phyloP scores from a whole-genome alignment of 2,797 vertebrate genomes.

The Spinus olivaceus region DNA sequence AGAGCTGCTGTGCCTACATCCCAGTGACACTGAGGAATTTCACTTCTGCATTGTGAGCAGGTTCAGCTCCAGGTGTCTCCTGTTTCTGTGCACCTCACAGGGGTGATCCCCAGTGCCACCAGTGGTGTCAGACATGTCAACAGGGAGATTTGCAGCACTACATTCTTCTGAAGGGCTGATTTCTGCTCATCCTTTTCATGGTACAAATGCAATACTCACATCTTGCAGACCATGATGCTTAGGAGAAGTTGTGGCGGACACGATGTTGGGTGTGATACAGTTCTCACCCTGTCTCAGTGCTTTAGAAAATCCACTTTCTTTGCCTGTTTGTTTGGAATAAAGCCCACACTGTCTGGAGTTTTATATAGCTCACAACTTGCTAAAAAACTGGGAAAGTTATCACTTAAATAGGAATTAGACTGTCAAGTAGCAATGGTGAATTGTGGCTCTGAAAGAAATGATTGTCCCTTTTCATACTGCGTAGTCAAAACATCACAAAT shows the following conservation, averaged over 20 bases:
- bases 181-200: not conserved
- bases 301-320: not conserved
- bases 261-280: not conserved
- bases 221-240: not conserved
- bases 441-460: not conserved
- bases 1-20: not conserved
- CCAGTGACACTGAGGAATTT: not conserved
- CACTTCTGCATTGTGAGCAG: not conserved
- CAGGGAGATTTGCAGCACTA: not conserved
- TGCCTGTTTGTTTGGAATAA: not conserved
- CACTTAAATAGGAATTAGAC: not conserved
- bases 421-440: not conserved
- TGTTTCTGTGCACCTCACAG: not conserved
- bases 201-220: not conserved
- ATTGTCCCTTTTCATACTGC: not conserved
- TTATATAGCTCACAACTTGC: not conserved
- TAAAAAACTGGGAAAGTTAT: not conserved
- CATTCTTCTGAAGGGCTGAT: not conserved
- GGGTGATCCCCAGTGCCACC: not conserved
- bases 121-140: not conserved
- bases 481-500: not conserved
- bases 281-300: not conserved
- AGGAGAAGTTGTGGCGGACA: not conserved
- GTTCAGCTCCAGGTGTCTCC: not conserved
- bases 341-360: not conserved